These are phyloP conservation scores for Ectropis crepuscularia DNA, from an alignment of 2,888 invertebrate genomes.

Conservation along the genomic window DNA sequence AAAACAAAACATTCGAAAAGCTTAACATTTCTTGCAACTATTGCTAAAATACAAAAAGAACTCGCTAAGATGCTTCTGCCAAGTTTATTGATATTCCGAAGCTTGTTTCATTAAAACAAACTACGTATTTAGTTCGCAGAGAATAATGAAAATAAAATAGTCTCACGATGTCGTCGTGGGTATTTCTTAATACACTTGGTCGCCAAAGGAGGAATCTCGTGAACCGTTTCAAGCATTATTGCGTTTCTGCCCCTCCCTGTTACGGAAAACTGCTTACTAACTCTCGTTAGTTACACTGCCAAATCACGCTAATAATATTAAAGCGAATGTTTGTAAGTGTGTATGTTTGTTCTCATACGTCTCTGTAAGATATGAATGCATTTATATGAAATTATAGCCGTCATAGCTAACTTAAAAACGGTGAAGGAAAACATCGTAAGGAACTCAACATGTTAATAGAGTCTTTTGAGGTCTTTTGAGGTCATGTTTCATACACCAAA, in stretches of 20 bases:
- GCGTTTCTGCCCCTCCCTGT: constrained; percentile 47
- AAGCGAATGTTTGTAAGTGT: no score
- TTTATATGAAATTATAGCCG: no score
- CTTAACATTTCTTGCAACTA: no score
- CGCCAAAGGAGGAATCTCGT: constrained; percentile 57
- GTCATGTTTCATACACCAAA: no score
- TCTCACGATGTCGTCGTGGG: constrained; percentile 48
- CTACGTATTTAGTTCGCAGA: constrained; percentile 33
- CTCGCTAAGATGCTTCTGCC: constrained; percentile 13
- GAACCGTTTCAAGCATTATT: constrained; percentile 51
- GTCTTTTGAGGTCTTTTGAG: no score
- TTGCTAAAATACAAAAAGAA: neutral
- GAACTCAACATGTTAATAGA: no score
- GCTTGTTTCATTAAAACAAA: constrained; percentile 30
- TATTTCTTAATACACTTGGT: constrained; percentile 61
- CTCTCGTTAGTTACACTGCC: constrained; percentile 39
- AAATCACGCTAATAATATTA: no score
- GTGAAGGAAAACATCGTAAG: no score
- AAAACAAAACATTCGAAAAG: no score
- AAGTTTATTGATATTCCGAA: constrained; percentile 24
- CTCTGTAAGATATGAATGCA: no score
- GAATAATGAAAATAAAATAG: constrained; percentile 55
- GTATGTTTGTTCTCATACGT: no score
- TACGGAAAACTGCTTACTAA: constrained; percentile 45
- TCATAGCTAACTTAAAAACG: no score